Evolutionary conservation across 2,888 invertebrate species (phyloP).

Genomic region (Cloeon dipterum): DNA sequence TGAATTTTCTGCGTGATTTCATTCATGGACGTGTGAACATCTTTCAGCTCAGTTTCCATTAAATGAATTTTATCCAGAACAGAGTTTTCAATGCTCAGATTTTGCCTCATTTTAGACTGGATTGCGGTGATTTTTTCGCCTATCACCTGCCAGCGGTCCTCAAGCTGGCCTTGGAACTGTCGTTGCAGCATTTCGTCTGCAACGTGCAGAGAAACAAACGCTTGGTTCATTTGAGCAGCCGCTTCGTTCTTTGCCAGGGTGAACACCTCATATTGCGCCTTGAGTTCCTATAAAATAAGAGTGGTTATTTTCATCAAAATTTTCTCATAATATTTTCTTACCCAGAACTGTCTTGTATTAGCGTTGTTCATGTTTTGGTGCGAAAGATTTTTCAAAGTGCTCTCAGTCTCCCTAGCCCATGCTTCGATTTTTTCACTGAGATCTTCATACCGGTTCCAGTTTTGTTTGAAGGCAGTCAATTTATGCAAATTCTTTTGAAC

Average conservation of each 20-base stretch:
- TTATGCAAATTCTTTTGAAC: slow-evolving; percentile 48
- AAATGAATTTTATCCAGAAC: slow-evolving; percentile 48
- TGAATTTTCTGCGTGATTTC: slow-evolving; percentile 55
- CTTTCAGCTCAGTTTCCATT: slow-evolving; percentile 52
- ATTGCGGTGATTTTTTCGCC: slow-evolving; percentile 28
- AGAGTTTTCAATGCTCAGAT: slow-evolving; percentile 47
- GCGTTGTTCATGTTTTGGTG: slow-evolving; percentile 36
- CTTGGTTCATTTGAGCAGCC: slow-evolving; percentile 47
- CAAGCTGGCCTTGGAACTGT: slow-evolving; percentile 51
- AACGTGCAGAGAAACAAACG: slow-evolving; percentile 54
- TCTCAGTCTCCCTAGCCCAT: slow-evolving; percentile 53
- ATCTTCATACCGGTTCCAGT: slow-evolving; percentile 34
- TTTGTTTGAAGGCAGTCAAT: slow-evolving; percentile 33
- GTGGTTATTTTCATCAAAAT: too few species aligned
- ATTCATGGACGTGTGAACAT: slow-evolving; percentile 42
- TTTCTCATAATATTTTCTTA: slow-evolving; percentile 16
- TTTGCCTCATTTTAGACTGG: slow-evolving; percentile 12
- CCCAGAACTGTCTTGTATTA: slow-evolving; percentile 65
- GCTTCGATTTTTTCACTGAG: slow-evolving; percentile 47
- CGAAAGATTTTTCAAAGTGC: slow-evolving; percentile 38
- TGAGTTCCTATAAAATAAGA: slow-evolving; percentile 33
- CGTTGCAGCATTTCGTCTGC: slow-evolving; percentile 65
- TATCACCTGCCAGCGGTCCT: slow-evolving; percentile 49
- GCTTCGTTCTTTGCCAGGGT: slow-evolving; percentile 53
- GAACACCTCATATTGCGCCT: slow-evolving; percentile 67